These are phyloP conservation scores for Drosophila yakuba DNA, from an alignment of 1,140 invertebrate species.

Conservation along the genomic window DNA sequence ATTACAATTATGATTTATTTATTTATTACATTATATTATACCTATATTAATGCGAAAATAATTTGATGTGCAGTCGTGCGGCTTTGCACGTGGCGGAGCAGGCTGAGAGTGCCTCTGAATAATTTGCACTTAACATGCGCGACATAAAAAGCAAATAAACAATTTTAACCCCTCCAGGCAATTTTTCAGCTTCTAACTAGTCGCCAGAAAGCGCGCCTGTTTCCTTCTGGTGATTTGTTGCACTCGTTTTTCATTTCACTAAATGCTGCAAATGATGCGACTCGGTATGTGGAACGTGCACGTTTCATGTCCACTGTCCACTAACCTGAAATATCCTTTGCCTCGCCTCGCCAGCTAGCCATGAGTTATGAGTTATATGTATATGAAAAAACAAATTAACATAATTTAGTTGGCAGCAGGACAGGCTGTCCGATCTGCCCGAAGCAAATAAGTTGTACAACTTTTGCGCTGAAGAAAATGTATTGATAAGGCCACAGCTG, in stretches of 20 bases:
- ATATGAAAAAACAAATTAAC: slow-evolving; percentile 62
- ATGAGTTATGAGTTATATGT: slow-evolving; percentile 49
- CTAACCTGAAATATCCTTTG: slow-evolving; percentile 49
- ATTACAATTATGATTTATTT: too few species aligned
- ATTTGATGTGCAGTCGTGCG: slow-evolving; percentile 22
- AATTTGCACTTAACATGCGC: slow-evolving; percentile 82
- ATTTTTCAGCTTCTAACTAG: slow-evolving; percentile 79
- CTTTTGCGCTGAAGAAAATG: slow-evolving; percentile 49
- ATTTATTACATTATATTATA: too few species aligned
- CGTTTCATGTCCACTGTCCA: slow-evolving; percentile 30
- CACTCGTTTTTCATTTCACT: slow-evolving; percentile 75
- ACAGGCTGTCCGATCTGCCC: slow-evolving; percentile 26
- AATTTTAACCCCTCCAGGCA: slow-evolving; percentile 48
- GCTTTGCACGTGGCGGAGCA: slow-evolving; percentile 25
- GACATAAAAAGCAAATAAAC: slow-evolving; percentile 80
- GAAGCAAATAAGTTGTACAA: slow-evolving; percentile 60
- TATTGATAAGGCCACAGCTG: slow-evolving; percentile 56
- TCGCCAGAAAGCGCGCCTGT: slow-evolving; percentile 49
- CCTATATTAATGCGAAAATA: not conserved
- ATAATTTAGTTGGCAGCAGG: slow-evolving; percentile 66
- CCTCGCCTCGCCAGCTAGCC: slow-evolving; percentile 48
- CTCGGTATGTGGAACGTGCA: slow-evolving; percentile 59
- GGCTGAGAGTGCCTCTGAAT: slow-evolving; percentile 67
- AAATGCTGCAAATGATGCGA: slow-evolving; percentile 76
- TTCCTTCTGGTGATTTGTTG: slow-evolving; percentile 77